These are phyloP conservation scores for Poecile atricapillus DNA, from an alignment of 2,113 vertebrate genomes.

Conservation along the genomic window DNA sequence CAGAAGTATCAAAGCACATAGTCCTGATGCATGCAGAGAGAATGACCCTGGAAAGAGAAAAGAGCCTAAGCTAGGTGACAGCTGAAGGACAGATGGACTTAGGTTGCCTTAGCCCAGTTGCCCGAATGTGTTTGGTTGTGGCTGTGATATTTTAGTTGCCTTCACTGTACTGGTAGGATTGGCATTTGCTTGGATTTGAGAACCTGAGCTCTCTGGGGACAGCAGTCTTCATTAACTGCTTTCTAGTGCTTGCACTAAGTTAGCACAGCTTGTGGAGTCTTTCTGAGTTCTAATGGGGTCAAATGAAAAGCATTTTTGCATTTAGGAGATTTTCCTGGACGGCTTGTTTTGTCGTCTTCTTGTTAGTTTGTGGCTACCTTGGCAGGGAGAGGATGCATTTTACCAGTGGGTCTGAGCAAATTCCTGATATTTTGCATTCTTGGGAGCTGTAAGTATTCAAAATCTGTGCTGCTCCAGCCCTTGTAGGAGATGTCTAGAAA, in stretches of 20 bases:
- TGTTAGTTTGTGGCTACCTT: neutral
- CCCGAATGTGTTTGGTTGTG: neutral
- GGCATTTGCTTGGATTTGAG: neutral
- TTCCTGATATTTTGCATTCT: neutral
- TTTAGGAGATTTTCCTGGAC: neutral
- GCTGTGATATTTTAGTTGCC: neutral
- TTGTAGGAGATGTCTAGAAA: neutral
- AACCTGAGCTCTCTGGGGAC: neutral
- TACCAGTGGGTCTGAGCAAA: neutral
- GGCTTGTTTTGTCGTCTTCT: neutral
- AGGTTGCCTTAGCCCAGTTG: neutral
- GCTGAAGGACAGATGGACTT: neutral
- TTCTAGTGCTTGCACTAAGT: neutral
- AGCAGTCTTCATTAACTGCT: neutral
- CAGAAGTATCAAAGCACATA: neutral
- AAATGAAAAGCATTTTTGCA: neutral
- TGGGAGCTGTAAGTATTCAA: neutral
- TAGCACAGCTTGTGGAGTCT: neutral
- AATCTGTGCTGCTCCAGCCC: neutral
- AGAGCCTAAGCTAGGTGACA: neutral
- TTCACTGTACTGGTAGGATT: neutral
- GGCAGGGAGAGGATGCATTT: neutral
- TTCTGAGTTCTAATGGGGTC: neutral
- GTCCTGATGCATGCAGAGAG: rapidly evolving
- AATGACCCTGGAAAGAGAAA: neutral